Evolutionary conservation across 2,113 vertebrate species (phyloP).

Genomic region (Crotalus viridis): DNA sequence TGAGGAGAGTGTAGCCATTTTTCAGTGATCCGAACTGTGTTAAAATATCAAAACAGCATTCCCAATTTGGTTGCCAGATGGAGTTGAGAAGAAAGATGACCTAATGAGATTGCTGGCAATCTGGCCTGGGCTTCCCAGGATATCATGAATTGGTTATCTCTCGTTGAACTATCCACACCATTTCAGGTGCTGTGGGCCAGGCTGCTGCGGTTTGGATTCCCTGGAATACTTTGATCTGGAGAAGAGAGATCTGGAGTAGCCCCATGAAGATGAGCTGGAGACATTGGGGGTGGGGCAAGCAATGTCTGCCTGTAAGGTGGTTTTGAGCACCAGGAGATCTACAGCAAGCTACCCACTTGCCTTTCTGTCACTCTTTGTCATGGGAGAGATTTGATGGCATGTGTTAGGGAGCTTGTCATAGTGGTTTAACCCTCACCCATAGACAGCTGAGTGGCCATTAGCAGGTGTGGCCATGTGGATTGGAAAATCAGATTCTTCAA

Average conservation of each 20-base stretch:
- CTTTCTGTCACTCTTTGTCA: not conserved
- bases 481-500: not conserved
- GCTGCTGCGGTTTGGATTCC: too few relatives aligned
- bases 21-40: slow-evolving; percentile 43
- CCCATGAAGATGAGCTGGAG: not conserved
- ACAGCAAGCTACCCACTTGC: not conserved
- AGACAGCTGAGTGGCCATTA: not conserved
- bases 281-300: not conserved
- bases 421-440: not conserved
- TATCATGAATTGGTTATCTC: not conserved
- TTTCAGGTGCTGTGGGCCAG: too few relatives aligned
- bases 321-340: not conserved
- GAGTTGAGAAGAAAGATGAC: not conserved
- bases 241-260: too few relatives aligned
- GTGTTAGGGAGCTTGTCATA: not conserved
- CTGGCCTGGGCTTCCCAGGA: not conserved
- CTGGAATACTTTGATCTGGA: too few relatives aligned
- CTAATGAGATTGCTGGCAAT: not conserved
- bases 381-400: not conserved
- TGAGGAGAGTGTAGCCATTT: slow-evolving; percentile 32
- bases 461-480: not conserved
- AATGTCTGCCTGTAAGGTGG: not conserved
- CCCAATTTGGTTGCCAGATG: not conserved
- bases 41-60: not conserved
- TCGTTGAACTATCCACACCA: not conserved